Conservation (phyloP, 64 coral and sea anemone species). For the Dendronephthya gigantea region DNA sequence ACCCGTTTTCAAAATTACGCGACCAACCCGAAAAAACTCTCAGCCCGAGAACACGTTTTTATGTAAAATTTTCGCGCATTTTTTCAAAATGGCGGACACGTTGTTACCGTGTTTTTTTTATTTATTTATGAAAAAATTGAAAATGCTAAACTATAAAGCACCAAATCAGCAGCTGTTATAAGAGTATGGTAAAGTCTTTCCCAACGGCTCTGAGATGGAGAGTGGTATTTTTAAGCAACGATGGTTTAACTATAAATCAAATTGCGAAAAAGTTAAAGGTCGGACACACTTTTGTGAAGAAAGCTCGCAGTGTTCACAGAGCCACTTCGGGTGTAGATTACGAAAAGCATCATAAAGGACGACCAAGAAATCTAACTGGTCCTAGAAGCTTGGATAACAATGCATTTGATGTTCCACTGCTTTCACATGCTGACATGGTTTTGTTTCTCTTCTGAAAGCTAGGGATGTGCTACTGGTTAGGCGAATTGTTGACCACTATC, state of each 20-base stretch:
- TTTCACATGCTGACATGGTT: neutral
- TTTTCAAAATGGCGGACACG: neutral
- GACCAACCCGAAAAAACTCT: neutral
- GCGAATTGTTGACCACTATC: neutral
- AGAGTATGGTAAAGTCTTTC: neutral
- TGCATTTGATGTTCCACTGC: slow-evolving; percentile 12
- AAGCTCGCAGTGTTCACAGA: neutral
- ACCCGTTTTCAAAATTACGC: neutral
- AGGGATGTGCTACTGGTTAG: slow-evolving; percentile 8
- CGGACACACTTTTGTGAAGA: neutral
- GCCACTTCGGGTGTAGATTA: neutral
- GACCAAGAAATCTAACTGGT: neutral
- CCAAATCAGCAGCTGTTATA: no score
- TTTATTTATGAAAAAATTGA: neutral
- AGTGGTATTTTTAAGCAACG: neutral
- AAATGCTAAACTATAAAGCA: no score
- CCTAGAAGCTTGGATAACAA: neutral
- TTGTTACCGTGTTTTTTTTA: neutral
- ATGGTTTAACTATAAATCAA: neutral
- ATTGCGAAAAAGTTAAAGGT: neutral
- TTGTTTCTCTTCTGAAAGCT: neutral
- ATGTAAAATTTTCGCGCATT: neutral
- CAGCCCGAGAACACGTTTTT: neutral
- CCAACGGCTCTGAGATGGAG: neutral
- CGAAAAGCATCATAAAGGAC: no score